Conservation (phyloP, 1,140 invertebrate species). For the Drosophila ercepeae region DNA sequence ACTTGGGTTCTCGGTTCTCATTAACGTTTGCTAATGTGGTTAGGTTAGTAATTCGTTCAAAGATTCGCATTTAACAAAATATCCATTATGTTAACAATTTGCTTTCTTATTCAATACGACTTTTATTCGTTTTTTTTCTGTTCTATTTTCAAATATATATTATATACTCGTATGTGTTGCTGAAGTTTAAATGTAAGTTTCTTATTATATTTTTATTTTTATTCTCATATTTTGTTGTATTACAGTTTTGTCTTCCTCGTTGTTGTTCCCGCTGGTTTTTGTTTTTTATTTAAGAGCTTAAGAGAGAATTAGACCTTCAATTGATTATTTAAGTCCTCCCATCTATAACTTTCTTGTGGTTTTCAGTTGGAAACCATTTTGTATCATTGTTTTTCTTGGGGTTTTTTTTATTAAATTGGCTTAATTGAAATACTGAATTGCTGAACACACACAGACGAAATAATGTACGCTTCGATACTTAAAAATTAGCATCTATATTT, state of each 20-base stretch:
- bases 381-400: conserved; percentile 38
- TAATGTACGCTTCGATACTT: conserved; percentile 41
- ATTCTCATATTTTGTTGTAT: conserved; percentile 55
- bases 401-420: conserved; percentile 50
- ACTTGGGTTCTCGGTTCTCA: conserved; percentile 80
- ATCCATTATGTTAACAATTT: conserved; percentile 67
- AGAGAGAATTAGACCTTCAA: conserved; percentile 42
- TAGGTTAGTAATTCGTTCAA: conserved; percentile 39
- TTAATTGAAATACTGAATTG: conserved; percentile 81
- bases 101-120: conserved; percentile 32
- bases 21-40: conserved; percentile 51
- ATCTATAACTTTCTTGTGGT: conserved; percentile 32
- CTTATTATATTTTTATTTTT: conserved; percentile 18
- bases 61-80: conserved; percentile 64
- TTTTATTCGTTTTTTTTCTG: conserved; percentile 17
- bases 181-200: conserved; percentile 36
- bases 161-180: conserved; percentile 24
- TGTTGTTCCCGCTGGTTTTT: conserved; percentile 82
- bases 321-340: conserved; percentile 34
- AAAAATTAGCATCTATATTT: conserved; percentile 33
- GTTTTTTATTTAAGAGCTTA: conserved; percentile 58
- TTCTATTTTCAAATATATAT: conserved; percentile 52
- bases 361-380: conserved; percentile 53
- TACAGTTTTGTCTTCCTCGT: conserved; percentile 81
- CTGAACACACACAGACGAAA: conserved; percentile 72